Percentiles rank a stretch among this genome's conserved stretches.
Conservation (phyloP, 1,140 invertebrate genomes). For the Zaprionus inermis region DNA sequence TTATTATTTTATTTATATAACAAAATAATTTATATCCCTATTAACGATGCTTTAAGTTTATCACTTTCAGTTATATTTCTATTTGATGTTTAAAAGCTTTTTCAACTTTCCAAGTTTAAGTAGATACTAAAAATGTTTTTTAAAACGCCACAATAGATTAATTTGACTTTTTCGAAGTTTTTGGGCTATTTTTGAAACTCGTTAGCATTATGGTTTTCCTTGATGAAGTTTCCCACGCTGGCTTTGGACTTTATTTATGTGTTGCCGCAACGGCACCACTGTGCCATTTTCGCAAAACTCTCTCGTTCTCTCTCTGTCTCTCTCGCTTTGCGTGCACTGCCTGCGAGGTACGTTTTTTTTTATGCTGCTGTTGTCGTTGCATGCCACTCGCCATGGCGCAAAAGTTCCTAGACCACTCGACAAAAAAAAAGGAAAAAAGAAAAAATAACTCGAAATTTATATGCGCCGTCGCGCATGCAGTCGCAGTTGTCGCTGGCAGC, state of each 20-base stretch:
- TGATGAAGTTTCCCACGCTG: conserved; percentile 55
- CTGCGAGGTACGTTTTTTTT: conserved; percentile 63
- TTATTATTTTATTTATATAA: no score
- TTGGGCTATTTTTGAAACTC: conserved; percentile 17
- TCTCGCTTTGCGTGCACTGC: conserved; percentile 38
- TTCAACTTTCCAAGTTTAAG: background rate
- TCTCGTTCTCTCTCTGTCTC: background rate
- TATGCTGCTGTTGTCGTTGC: conserved; percentile 56
- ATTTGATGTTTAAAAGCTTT: background rate
- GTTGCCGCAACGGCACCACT: conserved; percentile 51
- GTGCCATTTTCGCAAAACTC: conserved; percentile 47
- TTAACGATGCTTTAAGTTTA: no score
- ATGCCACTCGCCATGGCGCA: conserved; percentile 75
- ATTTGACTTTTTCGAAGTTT: conserved; percentile 23
- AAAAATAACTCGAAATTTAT: conserved; percentile 79
- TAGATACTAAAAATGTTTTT: background rate
- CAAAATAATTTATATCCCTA: no score
- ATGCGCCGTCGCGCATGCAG: conserved; percentile 80
- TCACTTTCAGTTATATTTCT: background rate
- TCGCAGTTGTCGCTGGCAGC: conserved; percentile 33
- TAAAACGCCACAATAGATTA: conserved; percentile 21
- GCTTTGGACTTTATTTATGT: conserved; percentile 51
- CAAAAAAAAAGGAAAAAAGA: conserved; percentile 60
- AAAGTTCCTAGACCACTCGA: conserved; percentile 82
- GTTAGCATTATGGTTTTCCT: conserved; percentile 40